Conservation (phyloP, 2,113 vertebrate species). For the Noturus placidus region DNA sequence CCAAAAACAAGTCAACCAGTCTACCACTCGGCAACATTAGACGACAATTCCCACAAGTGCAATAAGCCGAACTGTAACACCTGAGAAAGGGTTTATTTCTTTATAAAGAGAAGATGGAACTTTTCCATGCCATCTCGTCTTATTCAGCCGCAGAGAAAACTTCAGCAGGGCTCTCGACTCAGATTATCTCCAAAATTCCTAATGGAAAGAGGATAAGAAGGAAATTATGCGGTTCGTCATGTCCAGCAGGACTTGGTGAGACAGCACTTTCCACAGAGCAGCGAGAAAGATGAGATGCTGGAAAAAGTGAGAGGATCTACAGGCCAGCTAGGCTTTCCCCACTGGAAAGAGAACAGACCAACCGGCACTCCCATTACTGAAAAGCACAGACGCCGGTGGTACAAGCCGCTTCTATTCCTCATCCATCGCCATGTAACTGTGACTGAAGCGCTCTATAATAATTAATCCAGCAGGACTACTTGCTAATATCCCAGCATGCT, state of each 20-base stretch:
- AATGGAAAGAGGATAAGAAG: constrained; percentile 31
- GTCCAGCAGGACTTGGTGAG: constrained; percentile 57
- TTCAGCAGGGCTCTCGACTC: not conserved
- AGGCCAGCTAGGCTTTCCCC: constrained; percentile 29
- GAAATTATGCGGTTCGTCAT: constrained; percentile 46
- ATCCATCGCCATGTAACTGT: not conserved
- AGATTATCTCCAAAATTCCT: constrained; percentile 15
- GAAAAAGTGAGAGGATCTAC: constrained; percentile 59
- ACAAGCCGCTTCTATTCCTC: not conserved
- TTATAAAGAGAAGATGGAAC: not conserved
- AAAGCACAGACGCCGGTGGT: not conserved
- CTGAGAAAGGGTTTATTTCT: constrained; percentile 4
- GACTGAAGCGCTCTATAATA: constrained; percentile 20
- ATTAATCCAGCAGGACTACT: constrained; percentile 33
- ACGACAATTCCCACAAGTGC: not conserved
- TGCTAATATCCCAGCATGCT: constrained; percentile 46
- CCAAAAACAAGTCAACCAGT: not conserved
- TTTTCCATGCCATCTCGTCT: not conserved
- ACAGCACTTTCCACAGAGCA: constrained; percentile 58
- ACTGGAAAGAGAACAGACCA: constrained; percentile 36
- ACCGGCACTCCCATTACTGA: constrained; percentile 8
- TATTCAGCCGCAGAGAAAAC: not conserved
- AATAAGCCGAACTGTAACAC: not conserved
- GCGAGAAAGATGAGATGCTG: constrained; percentile 51
- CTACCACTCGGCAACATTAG: not conserved